These are phyloP conservation scores for Agriotes lineatus DNA, from an alignment of 2,888 invertebrate species.

Conservation along the genomic window DNA sequence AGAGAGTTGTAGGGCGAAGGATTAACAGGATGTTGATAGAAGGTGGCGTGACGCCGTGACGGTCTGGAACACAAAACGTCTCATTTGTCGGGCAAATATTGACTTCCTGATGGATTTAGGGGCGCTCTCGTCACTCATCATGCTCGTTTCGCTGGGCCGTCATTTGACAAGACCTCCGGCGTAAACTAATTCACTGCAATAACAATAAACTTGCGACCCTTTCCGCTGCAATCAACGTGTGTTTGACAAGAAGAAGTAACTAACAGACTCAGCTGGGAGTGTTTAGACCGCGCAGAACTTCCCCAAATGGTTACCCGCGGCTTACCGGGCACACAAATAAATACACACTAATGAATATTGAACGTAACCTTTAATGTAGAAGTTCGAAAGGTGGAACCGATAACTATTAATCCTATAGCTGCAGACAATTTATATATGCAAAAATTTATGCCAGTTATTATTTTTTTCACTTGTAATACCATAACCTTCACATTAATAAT, in stretches of 20 bases:
- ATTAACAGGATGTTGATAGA: conserved; percentile 31
- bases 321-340: no score
- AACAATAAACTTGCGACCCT: conserved; percentile 39
- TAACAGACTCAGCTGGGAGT: conserved; percentile 8
- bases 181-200: conserved; percentile 35
- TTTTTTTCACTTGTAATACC: no score
- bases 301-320: no score
- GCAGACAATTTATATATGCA: no score
- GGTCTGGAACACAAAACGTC: conserved; percentile 34
- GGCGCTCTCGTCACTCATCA: conserved; percentile 30
- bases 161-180: conserved; percentile 31
- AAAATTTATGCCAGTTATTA: no score
- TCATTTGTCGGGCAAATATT: conserved; percentile 40
- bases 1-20: conserved; percentile 25
- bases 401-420: no score
- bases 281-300: no score
- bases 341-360: no score
- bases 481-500: no score
- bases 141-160: conserved; percentile 26
- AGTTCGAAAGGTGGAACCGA: no score
- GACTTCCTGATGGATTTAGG: conserved; percentile 42
- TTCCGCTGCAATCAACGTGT: conserved; percentile 33
- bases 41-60: conserved; percentile 26
- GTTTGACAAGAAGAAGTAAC: conserved; percentile 30
- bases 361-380: no score